These are phyloP conservation scores for Chiridota heheva DNA, from an alignment of 35 echinoderm and acorn worm species.

Conservation along the genomic window DNA sequence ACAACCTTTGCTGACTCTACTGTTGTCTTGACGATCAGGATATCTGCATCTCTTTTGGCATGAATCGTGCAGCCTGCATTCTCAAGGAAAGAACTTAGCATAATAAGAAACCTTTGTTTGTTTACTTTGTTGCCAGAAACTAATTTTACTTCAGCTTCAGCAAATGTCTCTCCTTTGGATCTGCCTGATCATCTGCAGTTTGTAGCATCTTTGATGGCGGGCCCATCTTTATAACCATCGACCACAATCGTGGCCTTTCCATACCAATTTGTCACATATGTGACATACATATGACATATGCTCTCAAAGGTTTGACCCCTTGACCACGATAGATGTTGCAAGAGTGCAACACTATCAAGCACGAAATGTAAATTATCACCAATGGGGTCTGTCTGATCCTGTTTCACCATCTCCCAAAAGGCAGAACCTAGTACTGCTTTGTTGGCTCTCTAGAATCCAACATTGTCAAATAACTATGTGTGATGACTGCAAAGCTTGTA, in stretches of 20 bases:
- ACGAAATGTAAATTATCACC: conserved; percentile 5
- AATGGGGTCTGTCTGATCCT: conserved; percentile 27
- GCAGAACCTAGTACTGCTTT: conserved; percentile 33
- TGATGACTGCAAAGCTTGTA: conserved; percentile 43
- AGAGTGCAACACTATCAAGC: background rate
- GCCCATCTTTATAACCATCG: conserved; percentile 64
- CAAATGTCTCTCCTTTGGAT: conserved; percentile 35
- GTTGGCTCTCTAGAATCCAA: conserved; percentile 50
- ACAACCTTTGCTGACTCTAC: conserved; percentile 23
- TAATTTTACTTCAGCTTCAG: conserved; percentile 37
- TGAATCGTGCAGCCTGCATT: conserved; percentile 37
- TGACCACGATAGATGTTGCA: conserved; percentile 42
- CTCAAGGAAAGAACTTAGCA: conserved; percentile 17
- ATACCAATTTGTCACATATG: conserved; percentile 47
- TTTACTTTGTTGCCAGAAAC: conserved; percentile 53
- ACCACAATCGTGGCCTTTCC: conserved; percentile 49
- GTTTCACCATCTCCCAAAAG: conserved; percentile 43
- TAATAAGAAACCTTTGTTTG: conserved; percentile 41
- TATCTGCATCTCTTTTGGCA: conserved; percentile 48
- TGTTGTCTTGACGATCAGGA: conserved; percentile 56
- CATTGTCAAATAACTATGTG: conserved; percentile 42
- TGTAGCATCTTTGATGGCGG: conserved; percentile 49
- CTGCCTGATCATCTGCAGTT: conserved; percentile 23
- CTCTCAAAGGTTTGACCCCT: conserved; percentile 37
- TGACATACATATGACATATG: conserved; percentile 37